Base-by-base conservation (phyloP, 2,888 invertebrate genomes). In the Germaria angustata region DNA sequence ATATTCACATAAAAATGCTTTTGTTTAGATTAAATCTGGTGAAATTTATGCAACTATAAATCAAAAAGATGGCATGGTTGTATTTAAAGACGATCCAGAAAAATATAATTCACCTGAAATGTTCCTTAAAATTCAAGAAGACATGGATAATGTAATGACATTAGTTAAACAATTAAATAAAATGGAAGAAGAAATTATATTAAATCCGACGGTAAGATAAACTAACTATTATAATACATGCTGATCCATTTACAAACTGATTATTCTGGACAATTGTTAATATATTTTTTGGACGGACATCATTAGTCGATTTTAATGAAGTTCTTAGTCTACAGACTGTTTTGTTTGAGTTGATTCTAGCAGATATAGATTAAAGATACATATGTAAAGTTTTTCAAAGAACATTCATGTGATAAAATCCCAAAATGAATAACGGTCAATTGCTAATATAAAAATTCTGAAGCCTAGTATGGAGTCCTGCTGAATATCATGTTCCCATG, bases 1-100 rank as follows among this genome's bases (percentile, higher is more conserved):
- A n/a, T n/a, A n/a, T 15, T 7, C 0, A 24, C 13, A 9, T 44
- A 44, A 17, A 7, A 3, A 36, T 28, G 11, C 17, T 57, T 0
- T 11, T 17, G n/a, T 36, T 39, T 49, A 98, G 98, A 99, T 99
- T 88, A 98, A 98, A 92, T 97, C 98, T 90, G 96, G 97, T 71
- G 98, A 98, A 92, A 99, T 99, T 87, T 98, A 95, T 92, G 99
- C 99, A 28, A 96, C 96, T 87, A 98, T 99, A 85, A 98, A 98
- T 92, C 97, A 98, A 92, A 97, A 97, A 91, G 98, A 99, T 92
- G 98, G 99, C 13, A 99, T 99, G 98, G 98, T 99, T 15, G 94
- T 97, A 69, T 99, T 99, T 90, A 94, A 97, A 86, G 98, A 99
- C 88, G 97, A 97, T 91, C 98, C 98, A 9, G 98, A 98, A 90